Conservation (phyloP, 2,797 vertebrate genomes). For the Argyrosomus regius region DNA sequence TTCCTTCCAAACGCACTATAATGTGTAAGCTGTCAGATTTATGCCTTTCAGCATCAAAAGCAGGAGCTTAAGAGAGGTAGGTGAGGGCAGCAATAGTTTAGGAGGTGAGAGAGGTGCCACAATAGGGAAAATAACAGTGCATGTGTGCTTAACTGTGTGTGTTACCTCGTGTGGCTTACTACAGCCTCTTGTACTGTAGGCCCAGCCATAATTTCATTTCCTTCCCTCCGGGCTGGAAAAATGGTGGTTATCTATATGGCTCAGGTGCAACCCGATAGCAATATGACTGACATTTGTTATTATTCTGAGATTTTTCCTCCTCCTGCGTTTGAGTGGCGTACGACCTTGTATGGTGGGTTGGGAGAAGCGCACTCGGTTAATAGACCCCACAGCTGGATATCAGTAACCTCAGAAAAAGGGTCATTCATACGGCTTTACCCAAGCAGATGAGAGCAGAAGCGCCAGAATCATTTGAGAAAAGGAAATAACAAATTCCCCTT, state of each 20-base stretch:
- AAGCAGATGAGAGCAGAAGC: constrained; percentile 71
- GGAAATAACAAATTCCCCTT: constrained; percentile 64
- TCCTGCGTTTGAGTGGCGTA: constrained; percentile 70
- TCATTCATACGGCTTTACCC: constrained; percentile 65
- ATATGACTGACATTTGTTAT: constrained; percentile 82
- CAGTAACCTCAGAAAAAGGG: constrained; percentile 49
- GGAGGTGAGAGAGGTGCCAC: constrained; percentile 47
- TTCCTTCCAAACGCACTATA: constrained; percentile 34
- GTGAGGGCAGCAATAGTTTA: constrained; percentile 42
- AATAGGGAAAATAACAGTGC: constrained; percentile 24
- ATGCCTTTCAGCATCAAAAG: constrained; percentile 31
- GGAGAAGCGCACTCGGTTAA: constrained; percentile 67
- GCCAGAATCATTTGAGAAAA: constrained; percentile 62
- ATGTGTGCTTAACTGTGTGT: constrained; percentile 27
- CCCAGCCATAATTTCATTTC: constrained; percentile 76
- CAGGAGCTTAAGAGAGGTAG: constrained; percentile 37
- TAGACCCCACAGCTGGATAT: constrained; percentile 70
- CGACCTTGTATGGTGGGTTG: constrained; percentile 78
- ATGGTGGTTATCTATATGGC: constrained; percentile 83
- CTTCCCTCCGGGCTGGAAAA: constrained; percentile 60
- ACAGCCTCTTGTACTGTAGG: constrained; percentile 38
- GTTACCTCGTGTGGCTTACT: constrained; percentile 6
- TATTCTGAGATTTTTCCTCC: constrained; percentile 70
- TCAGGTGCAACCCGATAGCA: constrained; percentile 81
- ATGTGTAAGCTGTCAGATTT: constrained; percentile 46